Conservation (phyloP, 2,888 invertebrate species). For the Arge pagana region DNA sequence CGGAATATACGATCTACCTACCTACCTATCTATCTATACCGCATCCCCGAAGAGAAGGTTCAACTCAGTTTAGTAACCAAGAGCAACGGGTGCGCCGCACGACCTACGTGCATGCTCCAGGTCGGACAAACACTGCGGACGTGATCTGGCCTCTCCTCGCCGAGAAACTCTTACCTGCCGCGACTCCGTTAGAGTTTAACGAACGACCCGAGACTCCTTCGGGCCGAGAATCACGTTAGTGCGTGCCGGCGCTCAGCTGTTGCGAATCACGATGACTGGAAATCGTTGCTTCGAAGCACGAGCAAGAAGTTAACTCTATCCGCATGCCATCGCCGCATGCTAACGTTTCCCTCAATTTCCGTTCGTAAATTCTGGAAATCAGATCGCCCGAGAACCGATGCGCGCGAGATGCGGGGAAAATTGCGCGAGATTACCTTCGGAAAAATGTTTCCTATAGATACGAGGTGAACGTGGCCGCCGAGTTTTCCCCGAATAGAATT, state of each 20-base stretch:
- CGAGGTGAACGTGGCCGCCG: constrained; percentile 14
- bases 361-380: no score
- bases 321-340: no score
- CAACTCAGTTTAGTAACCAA: constrained; percentile 21
- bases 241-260: constrained; percentile 8
- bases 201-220: constrained; percentile 4
- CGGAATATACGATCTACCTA: constrained; percentile 15
- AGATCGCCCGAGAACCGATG: constrained; percentile 12
- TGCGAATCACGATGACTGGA: no score
- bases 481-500: constrained; percentile 18
- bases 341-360: no score
- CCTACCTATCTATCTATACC: neutral
- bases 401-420: no score
- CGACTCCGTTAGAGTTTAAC: no score
- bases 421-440: neutral
- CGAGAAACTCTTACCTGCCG: no score
- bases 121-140: constrained; percentile 18
- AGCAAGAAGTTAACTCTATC: no score
- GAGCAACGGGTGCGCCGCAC: constrained; percentile 21
- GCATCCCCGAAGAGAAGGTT: constrained; percentile 14
- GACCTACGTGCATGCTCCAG: constrained; percentile 21
- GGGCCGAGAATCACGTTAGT: constrained; percentile 8
- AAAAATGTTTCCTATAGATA: constrained; percentile 15
- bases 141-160: constrained; percentile 15
- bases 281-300: no score